Evolutionary conservation across 2,797 vertebrate genomes (phyloP).

Genomic region (Poecilia velifera): DNA sequence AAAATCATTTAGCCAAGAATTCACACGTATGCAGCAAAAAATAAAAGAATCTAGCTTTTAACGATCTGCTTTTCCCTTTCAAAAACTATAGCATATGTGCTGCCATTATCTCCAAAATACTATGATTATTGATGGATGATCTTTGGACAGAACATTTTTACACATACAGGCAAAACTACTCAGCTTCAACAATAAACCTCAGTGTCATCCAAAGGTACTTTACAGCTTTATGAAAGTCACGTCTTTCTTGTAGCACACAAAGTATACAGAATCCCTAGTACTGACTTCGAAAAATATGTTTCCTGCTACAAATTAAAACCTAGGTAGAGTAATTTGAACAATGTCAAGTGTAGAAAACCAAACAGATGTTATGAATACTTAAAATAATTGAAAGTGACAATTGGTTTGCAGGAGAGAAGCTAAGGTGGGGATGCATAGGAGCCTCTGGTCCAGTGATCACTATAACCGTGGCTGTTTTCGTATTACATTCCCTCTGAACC

Average conservation of each 20-base stretch:
- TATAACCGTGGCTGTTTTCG: no score
- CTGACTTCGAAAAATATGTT: not conserved
- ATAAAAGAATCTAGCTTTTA: not conserved
- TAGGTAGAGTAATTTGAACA: no score
- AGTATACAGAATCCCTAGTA: not conserved
- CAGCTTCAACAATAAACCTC: not conserved
- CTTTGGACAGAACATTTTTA: not conserved
- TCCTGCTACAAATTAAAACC: not conserved
- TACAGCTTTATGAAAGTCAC: not conserved
- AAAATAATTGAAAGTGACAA: no score
- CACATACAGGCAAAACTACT: not conserved
- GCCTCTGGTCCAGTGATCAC: no score
- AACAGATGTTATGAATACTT: no score
- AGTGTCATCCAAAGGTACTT: not conserved
- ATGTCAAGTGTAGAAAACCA: no score
- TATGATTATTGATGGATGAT: not conserved
- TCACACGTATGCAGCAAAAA: not conserved
- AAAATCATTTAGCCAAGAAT: not conserved
- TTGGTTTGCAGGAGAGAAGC: no score
- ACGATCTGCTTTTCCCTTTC: not conserved
- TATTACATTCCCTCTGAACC: no score
- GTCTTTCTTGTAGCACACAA: not conserved
- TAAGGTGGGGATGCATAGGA: no score
- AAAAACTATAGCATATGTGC: not conserved
- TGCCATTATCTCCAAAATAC: constrained; percentile 5